phyloP scores from a whole-genome alignment of 2,888 invertebrate genomes.

The Phania funesta region DNA sequence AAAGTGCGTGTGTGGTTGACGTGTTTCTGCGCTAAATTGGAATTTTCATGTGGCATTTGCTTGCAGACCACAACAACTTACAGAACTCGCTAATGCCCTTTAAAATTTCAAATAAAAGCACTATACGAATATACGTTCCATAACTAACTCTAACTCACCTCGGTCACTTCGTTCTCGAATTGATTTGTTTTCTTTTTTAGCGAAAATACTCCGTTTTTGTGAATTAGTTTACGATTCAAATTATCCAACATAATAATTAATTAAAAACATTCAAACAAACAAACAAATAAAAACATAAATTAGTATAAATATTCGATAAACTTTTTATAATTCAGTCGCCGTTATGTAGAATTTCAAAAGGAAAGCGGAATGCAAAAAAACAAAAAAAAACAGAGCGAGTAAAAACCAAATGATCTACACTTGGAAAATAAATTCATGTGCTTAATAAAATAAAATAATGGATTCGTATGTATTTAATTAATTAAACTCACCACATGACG shows the following conservation, averaged over 20 bases:
- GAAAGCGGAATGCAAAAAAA: no score
- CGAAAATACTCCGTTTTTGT: constrained; percentile 58
- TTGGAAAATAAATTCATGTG: no score
- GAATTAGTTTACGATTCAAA: constrained; percentile 23
- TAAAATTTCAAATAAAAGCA: constrained; percentile 77
- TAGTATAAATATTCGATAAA: no score
- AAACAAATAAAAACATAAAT: no score
- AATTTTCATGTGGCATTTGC: constrained; percentile 75
- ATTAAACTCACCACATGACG: no score
- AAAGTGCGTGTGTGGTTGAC: neutral
- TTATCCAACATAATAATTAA: constrained; percentile 34
- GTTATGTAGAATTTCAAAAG: no score
- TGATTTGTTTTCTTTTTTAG: constrained; percentile 69
- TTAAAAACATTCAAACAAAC: neutral
- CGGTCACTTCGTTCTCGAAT: constrained; percentile 69
- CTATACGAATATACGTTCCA: constrained; percentile 67
- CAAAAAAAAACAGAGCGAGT: no score
- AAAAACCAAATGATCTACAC: no score
- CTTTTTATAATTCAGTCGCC: no score
- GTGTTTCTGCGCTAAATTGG: constrained; percentile 74
- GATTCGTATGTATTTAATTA: no score
- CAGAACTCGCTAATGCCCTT: constrained; percentile 74
- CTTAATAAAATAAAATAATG: no score
- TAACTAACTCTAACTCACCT: constrained; percentile 57
- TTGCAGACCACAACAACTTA: constrained; percentile 16